A percentile compares a stretch with the other conserved stretches of the same genome.
Conservation (phyloP, 2,888 invertebrate species). For the Agonopterix heracliana region DNA sequence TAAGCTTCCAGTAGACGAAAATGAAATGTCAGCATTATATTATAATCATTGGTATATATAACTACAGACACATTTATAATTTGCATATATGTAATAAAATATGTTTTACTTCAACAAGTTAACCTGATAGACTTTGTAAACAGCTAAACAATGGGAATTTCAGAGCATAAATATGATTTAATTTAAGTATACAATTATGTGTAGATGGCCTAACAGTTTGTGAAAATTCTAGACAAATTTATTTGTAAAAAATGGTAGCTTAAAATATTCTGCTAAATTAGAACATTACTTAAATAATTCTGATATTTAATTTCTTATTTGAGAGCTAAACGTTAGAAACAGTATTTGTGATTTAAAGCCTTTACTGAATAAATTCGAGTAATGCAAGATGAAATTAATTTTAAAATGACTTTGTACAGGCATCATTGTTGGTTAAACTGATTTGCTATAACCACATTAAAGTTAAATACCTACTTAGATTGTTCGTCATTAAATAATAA, state of each 20-base stretch:
- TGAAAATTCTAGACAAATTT: conserved; percentile 11
- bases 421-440: conserved; percentile 10
- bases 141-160: conserved; percentile 52
- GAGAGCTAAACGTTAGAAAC: not conserved
- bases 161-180: conserved; percentile 35
- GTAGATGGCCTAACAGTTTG: not conserved
- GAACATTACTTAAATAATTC: no score
- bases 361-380: conserved; percentile 23
- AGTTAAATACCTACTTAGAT: no score
- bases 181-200: conserved; percentile 29
- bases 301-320: no score
- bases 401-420: conserved; percentile 31
- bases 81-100: conserved; percentile 55
- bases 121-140: conserved; percentile 71
- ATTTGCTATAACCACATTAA: no score
- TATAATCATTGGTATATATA: no score
- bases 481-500: no score
- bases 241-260: no score
- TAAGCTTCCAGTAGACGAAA: no score
- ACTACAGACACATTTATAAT: conserved; percentile 44
- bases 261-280: no score
- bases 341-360: not conserved
- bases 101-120: conserved; percentile 50
- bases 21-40: no score
- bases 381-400: no score